phyloP scores from a whole-genome alignment of 2,888 invertebrate species.

The Lithosia quadra region DNA sequence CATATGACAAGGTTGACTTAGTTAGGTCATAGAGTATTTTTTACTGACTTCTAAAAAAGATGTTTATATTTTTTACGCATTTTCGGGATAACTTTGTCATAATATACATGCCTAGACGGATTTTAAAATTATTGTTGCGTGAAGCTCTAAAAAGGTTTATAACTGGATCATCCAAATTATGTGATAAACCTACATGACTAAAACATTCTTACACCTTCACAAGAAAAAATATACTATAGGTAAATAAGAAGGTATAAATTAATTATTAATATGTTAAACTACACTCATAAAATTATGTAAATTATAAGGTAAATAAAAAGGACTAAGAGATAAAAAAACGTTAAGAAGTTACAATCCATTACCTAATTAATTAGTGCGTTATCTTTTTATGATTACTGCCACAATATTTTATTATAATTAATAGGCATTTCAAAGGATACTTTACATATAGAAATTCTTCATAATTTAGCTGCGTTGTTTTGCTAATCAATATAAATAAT shows the following conservation, averaged over 20 bases:
- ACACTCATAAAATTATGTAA: slow-evolving; percentile 4
- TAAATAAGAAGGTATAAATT: background rate
- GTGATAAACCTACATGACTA: background rate
- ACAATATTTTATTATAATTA: background rate
- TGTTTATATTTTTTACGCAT: no score
- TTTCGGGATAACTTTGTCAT: no score
- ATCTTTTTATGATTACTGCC: slow-evolving; percentile 3
- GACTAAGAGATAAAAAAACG: background rate
- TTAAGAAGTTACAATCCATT: slow-evolving; percentile 1
- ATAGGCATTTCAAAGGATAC: background rate
- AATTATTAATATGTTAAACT: slow-evolving; percentile 1
- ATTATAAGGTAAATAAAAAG: background rate
- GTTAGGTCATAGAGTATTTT: no score
- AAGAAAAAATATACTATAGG: background rate
- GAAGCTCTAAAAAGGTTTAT: background rate
- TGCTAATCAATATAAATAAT: background rate
- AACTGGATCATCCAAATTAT: background rate
- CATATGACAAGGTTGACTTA: no score
- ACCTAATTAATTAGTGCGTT: background rate
- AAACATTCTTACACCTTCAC: background rate
- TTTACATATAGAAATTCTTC: background rate
- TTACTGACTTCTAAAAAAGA: no score
- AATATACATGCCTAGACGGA: no score
- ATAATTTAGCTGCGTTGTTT: background rate
- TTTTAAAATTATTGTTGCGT: no score